Base-by-base conservation (phyloP, 2,797 vertebrate genomes). In the Glyptemys insculpta region DNA sequence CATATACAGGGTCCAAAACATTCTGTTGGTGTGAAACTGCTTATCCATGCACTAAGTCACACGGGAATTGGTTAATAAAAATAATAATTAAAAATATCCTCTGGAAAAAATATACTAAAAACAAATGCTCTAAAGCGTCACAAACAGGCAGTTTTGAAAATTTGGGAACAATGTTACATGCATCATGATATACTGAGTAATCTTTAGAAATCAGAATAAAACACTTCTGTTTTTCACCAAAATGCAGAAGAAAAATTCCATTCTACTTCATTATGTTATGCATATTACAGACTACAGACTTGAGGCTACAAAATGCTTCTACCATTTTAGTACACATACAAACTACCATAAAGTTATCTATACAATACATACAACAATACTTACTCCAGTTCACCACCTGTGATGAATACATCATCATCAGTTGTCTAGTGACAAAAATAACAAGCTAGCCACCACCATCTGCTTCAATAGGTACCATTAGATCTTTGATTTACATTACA, bases 201-300 rank as follows among this genome's bases (percentile, higher is more conserved):
- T 95, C 86, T 93, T 97, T 96, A 97, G 96, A 98, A 98, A 98
- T 97, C 41, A 95, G 96, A 96, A 87, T 78, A 95, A 96, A 98
- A 94, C 97, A 97, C 94, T 94, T 96, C 49, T 19, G 90, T 96
- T 98, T 92, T 93, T 94, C 97, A 97, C 97, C 87, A 98, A 97
- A 98, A 97, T 97, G 95, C 96, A 98, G 98, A 97, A 97, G 95
- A 97, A 98, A 72, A 98, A 97, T 97, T 97, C 96, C 97, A 81
- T 97, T 94, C 95, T 93, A 98, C 90, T 97, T 94, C 97, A 56
- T 96, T 98, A 97, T 96, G 92, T 98, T 98, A 97, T 97, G 97
- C 98, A 97, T 98, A 98, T 98, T 98, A 98, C 97, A 97, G 98
- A 98, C 97, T 98, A 97, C 96, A 98, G 98, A 98, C 96, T 97